These are phyloP conservation scores for Agrilus planipennis DNA, from an alignment of 1,140 invertebrate species.

Conservation along the genomic window DNA sequence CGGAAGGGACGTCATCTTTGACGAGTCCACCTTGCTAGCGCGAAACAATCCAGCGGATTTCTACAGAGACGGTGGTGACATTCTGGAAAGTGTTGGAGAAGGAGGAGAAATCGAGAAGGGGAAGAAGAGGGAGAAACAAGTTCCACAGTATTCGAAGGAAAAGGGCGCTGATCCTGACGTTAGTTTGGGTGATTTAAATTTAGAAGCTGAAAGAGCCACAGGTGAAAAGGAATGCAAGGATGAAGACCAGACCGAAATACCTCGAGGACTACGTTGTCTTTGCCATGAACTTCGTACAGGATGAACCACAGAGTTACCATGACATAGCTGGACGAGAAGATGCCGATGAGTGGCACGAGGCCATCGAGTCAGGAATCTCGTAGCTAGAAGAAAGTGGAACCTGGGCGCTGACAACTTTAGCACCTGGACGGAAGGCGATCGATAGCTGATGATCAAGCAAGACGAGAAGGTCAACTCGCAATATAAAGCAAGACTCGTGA, in stretches of 20 bases:
- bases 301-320: not conserved
- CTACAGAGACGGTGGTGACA: not conserved
- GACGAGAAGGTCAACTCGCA: not conserved
- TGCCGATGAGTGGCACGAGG: not conserved
- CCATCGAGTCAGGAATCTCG: too few relatives aligned
- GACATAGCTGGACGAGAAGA: not conserved
- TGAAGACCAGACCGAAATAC: not conserved
- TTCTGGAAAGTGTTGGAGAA: not conserved
- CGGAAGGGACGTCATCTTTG: not conserved
- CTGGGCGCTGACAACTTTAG: not conserved
- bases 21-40: not conserved
- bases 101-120: not conserved
- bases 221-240: not conserved
- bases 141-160: not conserved
- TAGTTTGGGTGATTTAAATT: too few relatives aligned
- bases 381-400: not conserved
- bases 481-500: conserved; percentile 34
- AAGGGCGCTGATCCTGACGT: too few relatives aligned
- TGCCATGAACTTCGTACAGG: not conserved
- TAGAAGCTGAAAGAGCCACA: not conserved
- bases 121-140: not conserved
- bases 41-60: not conserved
- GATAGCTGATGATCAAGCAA: not conserved
- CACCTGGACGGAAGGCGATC: not conserved
- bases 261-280: not conserved